Evolutionary conservation across 2,113 vertebrate genomes (phyloP), one percentile per base, ranked within the genome.

Genomic region (Ancistrus triradiatus): DNA sequence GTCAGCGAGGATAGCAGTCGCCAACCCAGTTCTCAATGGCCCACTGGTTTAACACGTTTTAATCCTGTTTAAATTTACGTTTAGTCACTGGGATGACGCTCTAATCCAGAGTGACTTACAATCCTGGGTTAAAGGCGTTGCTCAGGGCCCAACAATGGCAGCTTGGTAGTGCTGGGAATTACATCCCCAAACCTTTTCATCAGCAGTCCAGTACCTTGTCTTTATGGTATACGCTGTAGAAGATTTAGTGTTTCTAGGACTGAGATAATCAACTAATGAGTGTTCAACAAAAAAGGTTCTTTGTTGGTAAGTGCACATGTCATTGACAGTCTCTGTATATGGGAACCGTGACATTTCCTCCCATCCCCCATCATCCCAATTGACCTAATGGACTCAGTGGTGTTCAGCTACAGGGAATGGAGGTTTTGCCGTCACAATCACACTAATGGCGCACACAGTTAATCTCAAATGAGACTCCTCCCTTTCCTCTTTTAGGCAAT

Each of bases 361-460:
- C 43, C 46, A 35, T 43, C 50, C 35, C 24, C 60, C 22, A 52
- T n/a, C n/a, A n/a, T 43, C n/a, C 27, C n/a, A 56, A 18, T 72
- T 40, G 7, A 21, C 8, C 18, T 61, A 24, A 18, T 56, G 28
- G n/a, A 56, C 38, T 27, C 48, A n/a, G n/a, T n/a, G 53, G 62
- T 43, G 21, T 49, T 43, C 46, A 24, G 55, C 49, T 19, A 25
- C 25, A 46, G 17, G 18, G 59, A 18, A 50, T 14, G 25, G 33
- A 60, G 59, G 64, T 47, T n/a, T 43, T 37, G 17, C 1, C 19
- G 6, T 27, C 19, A 22, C 47, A 68, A 65, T 75, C 60, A 66
- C 15, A 22, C 18, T 69, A 69, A 75, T 75, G 58, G 62, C 52
- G 9, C 33, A 35, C 43, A 44, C 42, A 27, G 19, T 38, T 17